A percentile compares a stretch with the other conserved stretches of the same genome.
These are phyloP conservation scores for Gila robusta DNA, from an alignment of 2,797 vertebrate genomes.

Conservation along the genomic window DNA sequence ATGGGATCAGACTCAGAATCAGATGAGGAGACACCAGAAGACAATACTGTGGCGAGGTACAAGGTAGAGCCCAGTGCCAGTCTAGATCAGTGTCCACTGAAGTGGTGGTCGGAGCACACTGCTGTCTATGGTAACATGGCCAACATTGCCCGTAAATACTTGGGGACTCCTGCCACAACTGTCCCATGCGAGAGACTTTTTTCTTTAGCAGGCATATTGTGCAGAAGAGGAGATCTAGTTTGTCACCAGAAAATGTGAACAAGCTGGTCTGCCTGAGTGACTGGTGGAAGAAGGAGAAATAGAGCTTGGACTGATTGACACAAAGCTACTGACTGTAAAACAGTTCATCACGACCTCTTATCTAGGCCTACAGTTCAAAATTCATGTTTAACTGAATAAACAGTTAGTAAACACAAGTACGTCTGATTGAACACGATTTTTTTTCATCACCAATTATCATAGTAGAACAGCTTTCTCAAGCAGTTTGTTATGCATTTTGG, in stretches of 20 bases:
- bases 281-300: constrained; percentile 48
- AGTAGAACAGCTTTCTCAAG: background rate
- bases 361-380: constrained; percentile 10
- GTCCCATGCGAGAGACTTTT: too few species aligned
- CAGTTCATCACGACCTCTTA: constrained; percentile 7
- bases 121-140: constrained; percentile 36
- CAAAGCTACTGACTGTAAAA: constrained; percentile 35
- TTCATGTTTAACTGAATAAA: constrained; percentile 16
- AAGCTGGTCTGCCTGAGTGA: constrained; percentile 52
- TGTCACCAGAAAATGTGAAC: constrained; percentile 49
- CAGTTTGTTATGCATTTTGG: background rate
- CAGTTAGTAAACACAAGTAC: constrained; percentile 4
- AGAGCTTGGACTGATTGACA: constrained; percentile 44
- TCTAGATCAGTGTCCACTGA: constrained; percentile 44
- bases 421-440: constrained; percentile 8
- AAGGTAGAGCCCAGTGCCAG: constrained; percentile 32
- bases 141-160: constrained; percentile 18
- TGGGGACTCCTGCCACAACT: constrained; percentile 26
- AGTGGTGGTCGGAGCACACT: constrained; percentile 38
- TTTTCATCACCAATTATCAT: constrained; percentile 19
- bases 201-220: too few species aligned
- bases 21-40: constrained; percentile 30
- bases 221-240: constrained; percentile 13
- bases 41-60: constrained; percentile 34
- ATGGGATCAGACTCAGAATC: constrained; percentile 35